These are phyloP conservation scores for Procambarus clarkii DNA, from an alignment of 1,140 invertebrate genomes.

Conservation along the genomic window DNA sequence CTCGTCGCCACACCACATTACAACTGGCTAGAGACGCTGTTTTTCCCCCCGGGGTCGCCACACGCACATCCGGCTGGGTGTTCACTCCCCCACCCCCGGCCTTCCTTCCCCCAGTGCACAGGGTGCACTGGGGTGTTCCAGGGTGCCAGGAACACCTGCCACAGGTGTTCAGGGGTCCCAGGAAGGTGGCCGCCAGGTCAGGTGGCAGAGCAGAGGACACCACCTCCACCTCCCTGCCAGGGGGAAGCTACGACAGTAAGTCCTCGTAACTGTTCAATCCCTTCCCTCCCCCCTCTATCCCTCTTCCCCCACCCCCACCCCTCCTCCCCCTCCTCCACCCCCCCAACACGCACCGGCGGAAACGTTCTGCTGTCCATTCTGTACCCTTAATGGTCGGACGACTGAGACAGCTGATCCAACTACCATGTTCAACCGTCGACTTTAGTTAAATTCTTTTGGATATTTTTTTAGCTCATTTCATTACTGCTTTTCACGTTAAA, in stretches of 20 bases:
- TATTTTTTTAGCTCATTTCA: too few relatives aligned
- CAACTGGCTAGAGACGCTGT: constrained; percentile 4
- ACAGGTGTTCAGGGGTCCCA: too few relatives aligned
- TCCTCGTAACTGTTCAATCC: not conserved
- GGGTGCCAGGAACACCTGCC: not conserved
- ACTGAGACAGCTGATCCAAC: not conserved
- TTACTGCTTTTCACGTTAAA: too few relatives aligned
- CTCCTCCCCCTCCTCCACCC: not conserved
- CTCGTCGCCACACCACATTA: constrained; percentile 35
- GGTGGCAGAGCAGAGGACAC: too few relatives aligned
- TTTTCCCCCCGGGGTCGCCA: not conserved
- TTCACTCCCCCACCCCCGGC: too few relatives aligned
- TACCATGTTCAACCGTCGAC: not conserved
- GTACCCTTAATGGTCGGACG: not conserved
- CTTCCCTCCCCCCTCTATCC: too few relatives aligned
- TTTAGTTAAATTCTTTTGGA: not conserved
- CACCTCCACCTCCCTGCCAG: too few relatives aligned
- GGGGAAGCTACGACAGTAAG: too few relatives aligned
- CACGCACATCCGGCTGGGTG: not conserved
- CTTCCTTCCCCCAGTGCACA: not conserved
- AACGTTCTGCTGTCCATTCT: not conserved
- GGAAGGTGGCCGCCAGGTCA: too few relatives aligned
- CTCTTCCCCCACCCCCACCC: too few relatives aligned
- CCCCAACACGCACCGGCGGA: not conserved
- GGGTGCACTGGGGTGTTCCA: not conserved